Conservation (phyloP, 64 coral and sea anemone species). For the Dendronephthya gigantea region DNA sequence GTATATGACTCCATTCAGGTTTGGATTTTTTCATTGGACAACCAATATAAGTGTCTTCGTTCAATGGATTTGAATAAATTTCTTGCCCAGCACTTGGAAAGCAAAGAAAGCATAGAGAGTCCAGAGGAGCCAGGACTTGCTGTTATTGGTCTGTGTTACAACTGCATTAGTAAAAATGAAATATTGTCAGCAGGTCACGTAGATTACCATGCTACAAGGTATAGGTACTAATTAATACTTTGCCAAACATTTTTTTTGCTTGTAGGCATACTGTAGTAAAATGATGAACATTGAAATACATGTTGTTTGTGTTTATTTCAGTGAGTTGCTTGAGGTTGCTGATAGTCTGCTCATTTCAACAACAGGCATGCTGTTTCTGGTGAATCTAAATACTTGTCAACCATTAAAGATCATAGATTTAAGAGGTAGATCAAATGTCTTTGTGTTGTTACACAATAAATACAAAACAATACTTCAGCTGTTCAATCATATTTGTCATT, state of each 20-base stretch:
- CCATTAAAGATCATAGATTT: conserved; percentile 58
- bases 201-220: neutral
- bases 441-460: neutral
- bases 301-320: conserved; percentile 7
- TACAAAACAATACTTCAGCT: no score
- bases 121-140: neutral
- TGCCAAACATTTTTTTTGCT: no score
- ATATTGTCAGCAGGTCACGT: neutral
- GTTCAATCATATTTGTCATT: neutral
- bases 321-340: conserved; percentile 70
- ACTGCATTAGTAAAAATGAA: neutral
- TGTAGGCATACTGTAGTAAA: no score
- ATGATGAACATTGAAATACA: no score
- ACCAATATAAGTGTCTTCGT: conserved; percentile 25
- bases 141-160: neutral
- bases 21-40: conserved; percentile 52
- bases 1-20: conserved; percentile 25
- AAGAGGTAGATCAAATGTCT: conserved; percentile 35
- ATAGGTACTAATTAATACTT: no score
- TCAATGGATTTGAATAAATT: neutral
- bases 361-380: conserved; percentile 50
- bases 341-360: conserved; percentile 60
- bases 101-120: neutral
- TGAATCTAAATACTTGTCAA: conserved; percentile 88
- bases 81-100: neutral